phyloP scores from a whole-genome alignment of 2,113 vertebrate species.

The Lethenteron camtschaticum region DNA sequence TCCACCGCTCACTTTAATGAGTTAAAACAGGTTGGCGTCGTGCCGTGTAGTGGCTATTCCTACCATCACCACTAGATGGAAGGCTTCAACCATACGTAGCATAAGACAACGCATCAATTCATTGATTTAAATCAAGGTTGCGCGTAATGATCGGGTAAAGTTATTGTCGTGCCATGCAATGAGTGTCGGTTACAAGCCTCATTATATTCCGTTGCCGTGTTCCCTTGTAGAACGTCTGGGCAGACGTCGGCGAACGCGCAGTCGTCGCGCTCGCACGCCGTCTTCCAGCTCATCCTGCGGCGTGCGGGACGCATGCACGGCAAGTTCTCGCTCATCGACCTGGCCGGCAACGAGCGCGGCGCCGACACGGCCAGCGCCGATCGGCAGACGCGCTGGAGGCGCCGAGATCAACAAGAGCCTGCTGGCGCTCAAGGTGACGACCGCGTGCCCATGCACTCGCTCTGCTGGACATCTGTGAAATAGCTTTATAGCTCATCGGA shows the following conservation, averaged over 20 bases:
- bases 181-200: no score
- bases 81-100: no score
- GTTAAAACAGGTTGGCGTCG: no score
- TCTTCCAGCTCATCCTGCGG: slow-evolving; percentile 88
- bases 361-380: slow-evolving; percentile 91
- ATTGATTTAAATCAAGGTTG: no score
- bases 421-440: slow-evolving; percentile 73
- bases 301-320: slow-evolving; percentile 81
- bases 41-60: no score
- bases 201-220: not conserved
- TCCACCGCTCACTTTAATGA: no score
- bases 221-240: slow-evolving; percentile 55
- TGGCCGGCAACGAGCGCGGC: slow-evolving; percentile 89
- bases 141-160: no score
- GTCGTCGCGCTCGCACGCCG: slow-evolving; percentile 86
- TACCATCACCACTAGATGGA: no score
- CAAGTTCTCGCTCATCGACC: slow-evolving; percentile 90
- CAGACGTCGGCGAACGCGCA: slow-evolving; percentile 86
- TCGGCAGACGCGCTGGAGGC: slow-evolving; percentile 79
- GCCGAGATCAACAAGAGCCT: slow-evolving; percentile 98
- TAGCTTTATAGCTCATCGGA: not conserved
- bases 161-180: no score
- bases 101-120: no score
- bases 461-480: not conserved
- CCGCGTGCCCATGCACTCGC: no score